Base-by-base conservation (phyloP, 2,888 invertebrate species). In the Caenorhabditis sp. region DNA sequence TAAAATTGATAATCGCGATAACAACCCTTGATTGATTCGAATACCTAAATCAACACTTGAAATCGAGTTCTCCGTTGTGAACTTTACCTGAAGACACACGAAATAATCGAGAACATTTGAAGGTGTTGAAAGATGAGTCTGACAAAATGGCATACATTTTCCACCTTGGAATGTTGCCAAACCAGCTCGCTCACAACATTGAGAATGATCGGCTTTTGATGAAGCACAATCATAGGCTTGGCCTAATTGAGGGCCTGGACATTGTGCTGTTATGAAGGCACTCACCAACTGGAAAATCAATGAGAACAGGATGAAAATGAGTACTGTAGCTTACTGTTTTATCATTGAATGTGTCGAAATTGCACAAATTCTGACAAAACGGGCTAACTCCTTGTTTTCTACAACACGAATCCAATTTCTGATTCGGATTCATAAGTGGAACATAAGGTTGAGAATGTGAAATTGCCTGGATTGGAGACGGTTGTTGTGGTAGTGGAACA, bases 171-270 rank as follows among this genome's bases (percentile, higher is more conserved):
- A 80, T 21, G 76, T 59, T 19, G 68, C 69, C 14, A 86, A 62
- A 24, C 83, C 84, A 31, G 73, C 79, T 10, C 81, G 60, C 57
- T 75, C 74, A 58, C 84, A 84, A 66, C 84, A 84, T 6, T 67
- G 65, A 14, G 77, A 68, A 71, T 84, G 84, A 58, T 85, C 84
- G 0, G 81, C 83, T 66, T 84, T 83, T 1, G 81, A 81, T 0
- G 81, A 81, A 19, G 84, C 86, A 65, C 84, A 85, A 62, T 84
- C 84, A 69, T 84, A 86, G 10, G 86, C 86, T 67, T 83, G 79
- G 8, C 83, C 83, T 5, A 86, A 70, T 66, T 86, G 83, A 1
- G 83, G 81, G 12, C 84, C 85, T 24, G 86, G 85, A 58, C 86
- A 86, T 67, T 84, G 84, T 19, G 76, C 78, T 19, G 82, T 82